Percentiles rank a stretch among this genome's conserved stretches.
These are phyloP conservation scores for Drosophila austrosaltans DNA, from an alignment of 2,888 invertebrate genomes.

Conservation along the genomic window DNA sequence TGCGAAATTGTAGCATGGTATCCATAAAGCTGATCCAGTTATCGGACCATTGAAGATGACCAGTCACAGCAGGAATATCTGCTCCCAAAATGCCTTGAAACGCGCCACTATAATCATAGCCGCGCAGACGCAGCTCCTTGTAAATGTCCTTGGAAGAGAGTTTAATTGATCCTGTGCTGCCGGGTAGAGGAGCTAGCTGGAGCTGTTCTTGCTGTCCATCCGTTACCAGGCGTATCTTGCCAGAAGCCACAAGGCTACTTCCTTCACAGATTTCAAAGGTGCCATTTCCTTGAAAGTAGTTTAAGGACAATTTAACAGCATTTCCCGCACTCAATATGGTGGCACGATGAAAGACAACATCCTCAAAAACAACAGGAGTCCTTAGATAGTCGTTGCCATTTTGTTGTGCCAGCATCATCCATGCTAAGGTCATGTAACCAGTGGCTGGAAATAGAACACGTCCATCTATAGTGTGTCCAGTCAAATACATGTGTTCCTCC, in stretches of 20 bases:
- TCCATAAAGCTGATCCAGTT: slow-evolving; percentile 98
- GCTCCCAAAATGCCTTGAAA: slow-evolving; percentile 92
- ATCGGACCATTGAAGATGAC: slow-evolving; percentile 92
- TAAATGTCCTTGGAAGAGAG: slow-evolving; percentile 89
- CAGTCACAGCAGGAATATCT: slow-evolving; percentile 88
- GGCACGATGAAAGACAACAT: slow-evolving; percentile 95
- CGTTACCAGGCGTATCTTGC: slow-evolving; percentile 88
- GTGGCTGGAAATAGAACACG: slow-evolving; percentile 97
- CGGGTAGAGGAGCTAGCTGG: slow-evolving; percentile 84
- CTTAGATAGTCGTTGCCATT: slow-evolving; percentile 89
- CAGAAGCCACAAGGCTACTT: slow-evolving; percentile 91
- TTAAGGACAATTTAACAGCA: slow-evolving; percentile 90
- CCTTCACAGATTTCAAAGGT: slow-evolving; percentile 96
- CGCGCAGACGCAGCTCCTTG: slow-evolving; percentile 93
- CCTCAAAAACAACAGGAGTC: slow-evolving; percentile 93
- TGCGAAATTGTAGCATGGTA: slow-evolving; percentile 96
- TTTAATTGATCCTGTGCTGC: slow-evolving; percentile 83
- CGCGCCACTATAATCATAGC: slow-evolving; percentile 92
- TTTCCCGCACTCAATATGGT: slow-evolving; percentile 96
- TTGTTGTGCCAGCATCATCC: slow-evolving; percentile 94
- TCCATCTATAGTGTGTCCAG: slow-evolving; percentile 97
- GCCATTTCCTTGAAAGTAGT: slow-evolving; percentile 91
- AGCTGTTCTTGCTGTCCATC: slow-evolving; percentile 87
- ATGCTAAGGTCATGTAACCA: slow-evolving; percentile 94
- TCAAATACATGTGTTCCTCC: slow-evolving; percentile 89